Percentiles rank a stretch among this genome's conserved stretches.
These are phyloP conservation scores for Chaetodon auriga DNA, from an alignment of 2,113 vertebrate species.

Conservation along the genomic window DNA sequence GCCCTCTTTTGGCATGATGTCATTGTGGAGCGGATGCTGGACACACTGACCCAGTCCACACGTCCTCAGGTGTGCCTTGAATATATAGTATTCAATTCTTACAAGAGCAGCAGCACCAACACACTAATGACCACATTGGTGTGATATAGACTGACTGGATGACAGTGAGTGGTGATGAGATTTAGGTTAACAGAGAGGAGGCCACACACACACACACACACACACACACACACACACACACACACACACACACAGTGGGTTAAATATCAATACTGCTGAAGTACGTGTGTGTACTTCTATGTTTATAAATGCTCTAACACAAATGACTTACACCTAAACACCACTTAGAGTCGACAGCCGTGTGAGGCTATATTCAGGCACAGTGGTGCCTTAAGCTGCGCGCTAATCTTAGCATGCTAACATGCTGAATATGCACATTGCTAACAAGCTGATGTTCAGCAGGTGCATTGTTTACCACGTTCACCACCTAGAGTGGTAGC, in stretches of 20 bases:
- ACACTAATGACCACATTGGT: not conserved
- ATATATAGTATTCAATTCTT: not conserved
- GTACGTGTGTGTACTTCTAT: not conserved
- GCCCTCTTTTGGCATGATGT: slow-evolving; percentile 80
- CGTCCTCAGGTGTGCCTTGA: slow-evolving; percentile 77
- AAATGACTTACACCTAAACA: not conserved
- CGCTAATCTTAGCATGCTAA: not conserved
- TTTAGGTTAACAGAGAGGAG: not conserved
- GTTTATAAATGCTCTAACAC: not conserved
- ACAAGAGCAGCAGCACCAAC: not conserved
- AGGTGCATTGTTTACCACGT: not conserved
- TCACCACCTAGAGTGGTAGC: too few relatives aligned
- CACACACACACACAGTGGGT: too few relatives aligned
- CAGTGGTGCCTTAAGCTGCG: not conserved
- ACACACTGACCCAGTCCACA: slow-evolving; percentile 77
- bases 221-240: too few relatives aligned
- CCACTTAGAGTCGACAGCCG: not conserved
- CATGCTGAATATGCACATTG: not conserved
- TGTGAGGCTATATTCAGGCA: not conserved
- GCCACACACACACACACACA: not conserved
- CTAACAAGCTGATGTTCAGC: not conserved
- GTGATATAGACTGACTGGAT: not conserved
- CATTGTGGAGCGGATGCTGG: slow-evolving; percentile 72
- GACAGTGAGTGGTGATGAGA: not conserved
- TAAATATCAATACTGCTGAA: not conserved